Conservation (phyloP, 1,140 invertebrate species). For the Harlomillsia oculata region DNA sequence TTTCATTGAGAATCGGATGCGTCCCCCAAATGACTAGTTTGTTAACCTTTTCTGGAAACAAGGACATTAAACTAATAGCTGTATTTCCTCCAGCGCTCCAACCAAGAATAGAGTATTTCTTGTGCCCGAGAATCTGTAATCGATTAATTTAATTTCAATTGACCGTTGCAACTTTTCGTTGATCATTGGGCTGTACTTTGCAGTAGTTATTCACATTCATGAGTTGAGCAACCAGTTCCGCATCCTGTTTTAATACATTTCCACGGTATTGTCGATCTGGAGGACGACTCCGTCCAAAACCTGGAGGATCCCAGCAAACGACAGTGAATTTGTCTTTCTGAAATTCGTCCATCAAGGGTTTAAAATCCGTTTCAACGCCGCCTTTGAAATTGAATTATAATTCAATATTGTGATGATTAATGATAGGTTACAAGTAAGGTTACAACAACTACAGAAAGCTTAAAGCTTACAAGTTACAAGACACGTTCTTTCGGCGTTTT, state of each 20-base stretch:
- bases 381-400: conserved; percentile 49
- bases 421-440: background rate
- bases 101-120: conserved; percentile 66
- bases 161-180: background rate
- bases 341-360: conserved; percentile 62
- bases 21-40: conserved; percentile 69
- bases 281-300: conserved; percentile 74
- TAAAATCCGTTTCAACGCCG: conserved; percentile 68
- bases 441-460: conserved; percentile 37
- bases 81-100: conserved; percentile 85
- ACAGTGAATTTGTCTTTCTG: conserved; percentile 59
- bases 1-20: conserved; percentile 60
- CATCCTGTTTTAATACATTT: conserved; percentile 66
- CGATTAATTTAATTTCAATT: too few relatives aligned
- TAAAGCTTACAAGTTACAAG: too few relatives aligned
- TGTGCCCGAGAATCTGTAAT: conserved; percentile 49
- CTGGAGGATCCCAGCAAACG: conserved; percentile 77
- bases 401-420: background rate
- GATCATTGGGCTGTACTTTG: conserved; percentile 39
- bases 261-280: conserved; percentile 58
- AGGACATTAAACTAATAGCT: conserved; percentile 60
- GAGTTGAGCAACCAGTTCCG: conserved; percentile 54
- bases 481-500: too few relatives aligned
- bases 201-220: conserved; percentile 56
- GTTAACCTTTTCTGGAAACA: conserved; percentile 53